Conservation (phyloP, 2,888 invertebrate species). For the Xanthorhoe spadicearia region DNA sequence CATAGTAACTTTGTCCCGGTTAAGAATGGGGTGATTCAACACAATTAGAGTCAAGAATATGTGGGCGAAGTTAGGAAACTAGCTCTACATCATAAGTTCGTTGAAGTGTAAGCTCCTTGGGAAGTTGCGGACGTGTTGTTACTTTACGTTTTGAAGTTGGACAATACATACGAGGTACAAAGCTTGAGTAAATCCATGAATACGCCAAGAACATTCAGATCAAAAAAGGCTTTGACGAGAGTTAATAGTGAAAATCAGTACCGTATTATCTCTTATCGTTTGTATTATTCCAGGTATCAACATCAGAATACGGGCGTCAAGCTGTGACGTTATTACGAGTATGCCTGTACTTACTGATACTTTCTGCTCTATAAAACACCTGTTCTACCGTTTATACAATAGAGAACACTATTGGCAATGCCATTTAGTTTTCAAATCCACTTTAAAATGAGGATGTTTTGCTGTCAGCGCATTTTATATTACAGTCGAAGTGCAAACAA, state of each 20-base stretch:
- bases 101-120: constrained; percentile 36
- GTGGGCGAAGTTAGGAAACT: constrained; percentile 28
- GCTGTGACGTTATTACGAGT: no score
- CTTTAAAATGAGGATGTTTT: no score
- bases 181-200: constrained; percentile 1
- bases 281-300: no score
- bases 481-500: no score
- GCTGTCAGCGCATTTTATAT: no score
- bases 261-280: no score
- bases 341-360: no score
- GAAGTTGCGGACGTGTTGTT: constrained; percentile 36
- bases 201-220: neutral
- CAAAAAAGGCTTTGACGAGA: neutral
- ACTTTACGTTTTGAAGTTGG: constrained; percentile 23
- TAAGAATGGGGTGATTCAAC: constrained; percentile 28
- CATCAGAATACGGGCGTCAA: no score
- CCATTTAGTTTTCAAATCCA: no score
- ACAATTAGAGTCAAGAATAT: constrained; percentile 37
- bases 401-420: no score
- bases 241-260: neutral
- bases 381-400: no score
- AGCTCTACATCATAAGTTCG: constrained; percentile 38
- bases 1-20: constrained; percentile 22
- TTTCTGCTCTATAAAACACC: no score
- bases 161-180: constrained; percentile 14